Conservation (phyloP, 2,888 invertebrate species). For the Pheosia tremula region DNA sequence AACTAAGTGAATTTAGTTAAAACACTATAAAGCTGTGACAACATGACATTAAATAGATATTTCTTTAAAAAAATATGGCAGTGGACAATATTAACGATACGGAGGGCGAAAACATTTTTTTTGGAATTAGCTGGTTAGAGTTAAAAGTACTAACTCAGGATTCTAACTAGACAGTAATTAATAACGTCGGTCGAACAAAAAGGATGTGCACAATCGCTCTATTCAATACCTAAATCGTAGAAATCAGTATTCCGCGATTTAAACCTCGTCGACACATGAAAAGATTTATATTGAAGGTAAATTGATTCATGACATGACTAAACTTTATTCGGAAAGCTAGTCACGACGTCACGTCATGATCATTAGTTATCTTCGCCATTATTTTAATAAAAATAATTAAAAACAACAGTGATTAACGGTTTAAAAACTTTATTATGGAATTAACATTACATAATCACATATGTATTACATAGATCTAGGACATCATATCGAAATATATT, state of each 20-base stretch:
- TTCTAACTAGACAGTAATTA: slow-evolving; percentile 3
- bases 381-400: neutral
- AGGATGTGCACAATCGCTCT: neutral
- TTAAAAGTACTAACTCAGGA: neutral
- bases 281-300: slow-evolving; percentile 1
- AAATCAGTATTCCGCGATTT: neutral
- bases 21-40: no score
- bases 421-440: no score
- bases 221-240: neutral
- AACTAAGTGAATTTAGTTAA: no score
- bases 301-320: slow-evolving; percentile 5
- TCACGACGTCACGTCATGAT: slow-evolving; percentile 1
- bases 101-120: neutral
- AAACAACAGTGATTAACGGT: no score
- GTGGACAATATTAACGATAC: neutral
- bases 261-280: slow-evolving; percentile 3
- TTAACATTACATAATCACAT: no score
- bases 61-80: neutral
- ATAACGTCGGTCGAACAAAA: neutral
- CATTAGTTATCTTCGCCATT: slow-evolving; percentile 1
- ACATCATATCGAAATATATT: no score
- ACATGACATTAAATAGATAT: no score
- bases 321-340: slow-evolving; percentile 1
- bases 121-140: neutral
- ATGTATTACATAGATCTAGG: no score